A percentile compares a stretch with the other conserved stretches of the same genome.
Conservation (phyloP, 2,113 vertebrate species). For the Nematolebias whitei region DNA sequence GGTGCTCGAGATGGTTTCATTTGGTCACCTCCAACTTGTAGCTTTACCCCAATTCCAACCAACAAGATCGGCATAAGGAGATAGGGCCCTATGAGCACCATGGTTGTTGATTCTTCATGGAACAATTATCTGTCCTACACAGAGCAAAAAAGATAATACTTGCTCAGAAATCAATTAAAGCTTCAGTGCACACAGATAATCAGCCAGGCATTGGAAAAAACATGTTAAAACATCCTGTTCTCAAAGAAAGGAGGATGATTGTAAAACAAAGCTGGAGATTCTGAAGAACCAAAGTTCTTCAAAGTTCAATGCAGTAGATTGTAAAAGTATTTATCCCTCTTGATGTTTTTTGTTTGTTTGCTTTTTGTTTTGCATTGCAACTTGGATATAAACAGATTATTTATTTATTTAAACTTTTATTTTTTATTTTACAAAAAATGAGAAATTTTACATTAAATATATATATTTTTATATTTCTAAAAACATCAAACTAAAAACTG, state of each 20-base stretch:
- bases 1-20: conserved; percentile 77
- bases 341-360: no score
- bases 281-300: not conserved
- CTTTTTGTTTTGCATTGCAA: no score
- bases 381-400: no score
- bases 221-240: no score
- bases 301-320: not conserved
- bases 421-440: no score
- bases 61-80: conserved; percentile 49
- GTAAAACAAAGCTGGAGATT: conserved; percentile 56
- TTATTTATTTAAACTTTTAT: no score
- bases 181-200: conserved; percentile 68
- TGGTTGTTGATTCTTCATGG: conserved; percentile 54
- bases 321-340: no score
- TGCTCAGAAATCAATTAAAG: conserved; percentile 45
- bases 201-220: conserved; percentile 29
- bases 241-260: no score
- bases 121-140: conserved; percentile 57
- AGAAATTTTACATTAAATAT: no score
- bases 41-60: conserved; percentile 29
- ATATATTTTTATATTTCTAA: no score
- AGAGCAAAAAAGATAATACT: conserved; percentile 27
- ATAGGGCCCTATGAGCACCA: conserved; percentile 61
- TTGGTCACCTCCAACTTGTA: conserved; percentile 33
- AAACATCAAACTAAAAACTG: no score